phyloP scores from a whole-genome alignment of 2,888 invertebrate species.

The Leptinotarsa rubiginosa region DNA sequence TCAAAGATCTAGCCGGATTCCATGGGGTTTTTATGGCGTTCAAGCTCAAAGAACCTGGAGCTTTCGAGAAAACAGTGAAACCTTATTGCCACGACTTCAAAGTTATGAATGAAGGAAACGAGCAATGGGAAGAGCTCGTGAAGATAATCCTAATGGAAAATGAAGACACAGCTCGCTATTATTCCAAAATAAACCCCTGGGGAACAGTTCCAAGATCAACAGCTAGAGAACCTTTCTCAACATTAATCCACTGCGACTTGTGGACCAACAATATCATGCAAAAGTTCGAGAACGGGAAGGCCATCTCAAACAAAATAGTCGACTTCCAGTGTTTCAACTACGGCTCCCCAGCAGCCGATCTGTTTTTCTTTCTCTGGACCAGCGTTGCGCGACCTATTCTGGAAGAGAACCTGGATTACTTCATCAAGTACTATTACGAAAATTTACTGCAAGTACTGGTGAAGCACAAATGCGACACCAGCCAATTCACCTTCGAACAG shows the following conservation, averaged over 20 bases:
- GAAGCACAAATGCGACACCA: constrained; percentile 13
- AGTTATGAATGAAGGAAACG: background rate
- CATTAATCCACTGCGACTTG: constrained; percentile 69
- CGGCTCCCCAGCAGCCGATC: constrained; percentile 49
- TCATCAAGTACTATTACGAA: constrained; percentile 38
- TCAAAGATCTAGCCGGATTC: constrained; percentile 68
- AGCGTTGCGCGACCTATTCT: constrained; percentile 45
- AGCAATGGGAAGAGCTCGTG: constrained; percentile 26
- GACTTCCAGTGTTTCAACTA: constrained; percentile 54
- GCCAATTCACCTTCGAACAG: constrained; percentile 17
- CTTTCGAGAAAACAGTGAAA: constrained; percentile 60
- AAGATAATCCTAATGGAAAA: constrained; percentile 28
- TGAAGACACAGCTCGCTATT: constrained; percentile 10
- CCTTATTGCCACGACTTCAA: constrained; percentile 53
- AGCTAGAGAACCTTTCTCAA: constrained; percentile 65
- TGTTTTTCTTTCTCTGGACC: constrained; percentile 53
- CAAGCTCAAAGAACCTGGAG: constrained; percentile 64
- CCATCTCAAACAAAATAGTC: constrained; percentile 48
- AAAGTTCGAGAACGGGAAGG: constrained; percentile 56
- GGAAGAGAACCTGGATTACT: constrained; percentile 32
- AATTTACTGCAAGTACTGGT: constrained; percentile 27
- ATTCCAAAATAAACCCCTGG: constrained; percentile 21
- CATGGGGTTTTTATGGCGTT: constrained; percentile 70
- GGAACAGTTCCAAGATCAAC: constrained; percentile 9
- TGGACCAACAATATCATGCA: constrained; percentile 73